Evolutionary conservation across 2,113 vertebrate species (phyloP), one percentile per base, ranked within the genome.

Genomic region (Tetrax tetrax): DNA sequence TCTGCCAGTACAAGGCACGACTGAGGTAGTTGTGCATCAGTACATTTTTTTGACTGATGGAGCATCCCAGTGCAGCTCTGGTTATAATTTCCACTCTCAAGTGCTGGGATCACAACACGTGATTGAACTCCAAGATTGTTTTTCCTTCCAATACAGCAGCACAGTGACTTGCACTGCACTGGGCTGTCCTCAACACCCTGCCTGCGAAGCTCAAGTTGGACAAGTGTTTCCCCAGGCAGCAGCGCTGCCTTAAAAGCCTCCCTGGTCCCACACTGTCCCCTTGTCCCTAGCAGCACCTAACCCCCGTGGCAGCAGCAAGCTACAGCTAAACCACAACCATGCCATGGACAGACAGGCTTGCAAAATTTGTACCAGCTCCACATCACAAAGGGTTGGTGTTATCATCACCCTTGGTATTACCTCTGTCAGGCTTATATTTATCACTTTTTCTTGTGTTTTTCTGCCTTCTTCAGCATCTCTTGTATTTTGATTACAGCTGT

Each of bases 91-190:
- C 37, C 51, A 63, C 61, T 43, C 4, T 15, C 54, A 48, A 14
- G 8, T 25, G 17, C 48, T 59, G 53, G 11, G 14, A 74, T 70
- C 4, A 7, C 38, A 78, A 60, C 27, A 16, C 22, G 4, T 14
- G 63, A 74, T 65, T 70, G 38, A 72, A 85, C 18, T 61, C 24
- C 29, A 35, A 4, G 28, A 57, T 25, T 65, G 29, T 15, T 25
- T 65, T 70, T 57, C 21, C 31, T 69, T 79, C 56, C 21, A 48
- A 4, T 16, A 77, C 22, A 89, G 43, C 35, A 60, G 14, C 15
- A 11, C 9, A 65, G 6, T 4, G 5, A 48, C 29, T 54, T 22
- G 25, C 56, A 41, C 29, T 0, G 0, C 24, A 28, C 12, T 3
- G 0, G 47, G 27, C 37, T 38, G 29, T 43, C 24, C 43, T 71